Conservation (phyloP, 2,888 invertebrate species). For the Byasa hedistus region DNA sequence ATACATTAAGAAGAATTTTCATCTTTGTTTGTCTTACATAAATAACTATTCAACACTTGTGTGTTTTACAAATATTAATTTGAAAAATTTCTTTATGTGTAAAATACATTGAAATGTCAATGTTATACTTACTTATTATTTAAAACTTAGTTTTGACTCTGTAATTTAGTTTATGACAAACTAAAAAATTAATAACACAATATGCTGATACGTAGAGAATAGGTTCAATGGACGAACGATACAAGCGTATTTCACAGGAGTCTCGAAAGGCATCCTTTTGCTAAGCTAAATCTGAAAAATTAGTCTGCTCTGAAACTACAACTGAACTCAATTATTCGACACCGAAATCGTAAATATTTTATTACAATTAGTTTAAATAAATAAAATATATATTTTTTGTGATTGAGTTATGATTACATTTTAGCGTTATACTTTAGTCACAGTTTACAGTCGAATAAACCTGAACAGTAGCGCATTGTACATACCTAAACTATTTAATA, state of each 20-base stretch:
- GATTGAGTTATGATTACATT: background rate
- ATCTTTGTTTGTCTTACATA: conserved; percentile 34
- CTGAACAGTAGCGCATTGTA: conserved; percentile 40
- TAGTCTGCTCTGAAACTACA: conserved; percentile 37
- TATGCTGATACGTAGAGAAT: conserved; percentile 34
- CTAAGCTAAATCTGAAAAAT: conserved; percentile 57
- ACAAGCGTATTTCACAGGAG: conserved; percentile 74
- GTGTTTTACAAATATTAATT: conserved; percentile 40
- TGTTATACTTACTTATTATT: conserved; percentile 28
- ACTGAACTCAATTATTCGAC: conserved; percentile 22
- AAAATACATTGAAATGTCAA: conserved; percentile 39
- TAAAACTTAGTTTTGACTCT: conserved; percentile 15
- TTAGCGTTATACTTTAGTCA: background rate
- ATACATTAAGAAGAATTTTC: conserved; percentile 15
- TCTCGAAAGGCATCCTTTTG: conserved; percentile 51
- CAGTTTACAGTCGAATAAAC: conserved; percentile 33
- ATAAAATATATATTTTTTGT: background rate
- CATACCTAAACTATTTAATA: conserved; percentile 64
- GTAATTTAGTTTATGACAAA: conserved; percentile 21
- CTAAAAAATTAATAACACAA: conserved; percentile 28
- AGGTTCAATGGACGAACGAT: conserved; percentile 68
- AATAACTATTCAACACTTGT: conserved; percentile 36
- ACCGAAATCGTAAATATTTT: background rate
- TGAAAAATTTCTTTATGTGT: conserved; percentile 40
- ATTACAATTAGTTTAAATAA: background rate